Percentiles rank a stretch among this genome's conserved stretches.
These are phyloP conservation scores for Rhinichthys osculus DNA, from an alignment of 2,797 vertebrate genomes.

Conservation along the genomic window DNA sequence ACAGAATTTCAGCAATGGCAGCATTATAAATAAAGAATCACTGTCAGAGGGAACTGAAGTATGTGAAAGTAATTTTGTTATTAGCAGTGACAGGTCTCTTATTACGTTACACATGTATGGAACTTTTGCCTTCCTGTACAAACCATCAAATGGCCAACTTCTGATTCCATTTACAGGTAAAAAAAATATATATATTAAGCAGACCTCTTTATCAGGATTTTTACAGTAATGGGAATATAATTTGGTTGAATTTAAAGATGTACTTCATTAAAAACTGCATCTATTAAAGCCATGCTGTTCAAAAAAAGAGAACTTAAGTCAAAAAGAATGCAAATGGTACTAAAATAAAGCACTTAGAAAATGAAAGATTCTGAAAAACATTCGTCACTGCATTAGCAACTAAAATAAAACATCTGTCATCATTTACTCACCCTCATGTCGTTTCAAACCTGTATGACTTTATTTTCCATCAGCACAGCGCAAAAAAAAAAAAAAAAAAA, in stretches of 20 bases:
- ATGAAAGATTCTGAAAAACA: neutral
- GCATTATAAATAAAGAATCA: neutral
- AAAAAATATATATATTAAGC: neutral
- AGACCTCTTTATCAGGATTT: neutral
- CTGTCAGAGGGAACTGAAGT: neutral
- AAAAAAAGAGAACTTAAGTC: neutral
- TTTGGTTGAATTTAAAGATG: constrained; percentile 10
- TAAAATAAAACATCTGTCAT: neutral
- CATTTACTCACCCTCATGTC: neutral
- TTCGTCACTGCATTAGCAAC: neutral
- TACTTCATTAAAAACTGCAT: neutral
- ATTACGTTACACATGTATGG: neutral
- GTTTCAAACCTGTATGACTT: neutral
- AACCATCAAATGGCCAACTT: neutral
- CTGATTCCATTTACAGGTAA: neutral
- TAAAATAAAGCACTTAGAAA: neutral
- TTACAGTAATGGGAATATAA: constrained; percentile 4
- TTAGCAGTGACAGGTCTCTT: neutral
- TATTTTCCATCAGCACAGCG: neutral
- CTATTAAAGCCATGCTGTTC: neutral
- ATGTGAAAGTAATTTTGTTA: neutral
- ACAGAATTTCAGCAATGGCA: constrained; percentile 1
- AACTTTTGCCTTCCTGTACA: neutral
- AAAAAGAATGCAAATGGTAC: neutral
- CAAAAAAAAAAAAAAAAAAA: neutral